Conservation (phyloP, 2,113 vertebrate genomes). For the Cochlearius cochlearius region DNA sequence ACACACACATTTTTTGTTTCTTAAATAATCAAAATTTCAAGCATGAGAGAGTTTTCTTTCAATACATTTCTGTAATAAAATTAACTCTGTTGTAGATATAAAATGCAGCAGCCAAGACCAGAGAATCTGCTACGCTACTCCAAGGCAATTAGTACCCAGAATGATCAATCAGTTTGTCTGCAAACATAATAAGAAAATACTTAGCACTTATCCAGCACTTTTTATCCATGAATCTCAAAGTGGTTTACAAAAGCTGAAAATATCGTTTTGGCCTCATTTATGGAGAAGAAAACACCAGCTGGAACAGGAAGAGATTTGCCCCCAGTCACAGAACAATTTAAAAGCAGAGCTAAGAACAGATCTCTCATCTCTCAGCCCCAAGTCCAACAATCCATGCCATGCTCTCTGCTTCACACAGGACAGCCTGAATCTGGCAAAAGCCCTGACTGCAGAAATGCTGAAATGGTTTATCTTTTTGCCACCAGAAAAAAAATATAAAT, state of each 20-base stretch:
- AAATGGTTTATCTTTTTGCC: neutral
- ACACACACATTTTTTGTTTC: neutral
- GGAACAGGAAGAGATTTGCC: conserved; percentile 39
- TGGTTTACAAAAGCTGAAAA: conserved; percentile 46
- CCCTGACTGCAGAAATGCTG: neutral
- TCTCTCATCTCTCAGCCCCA: neutral
- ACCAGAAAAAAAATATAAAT: neutral
- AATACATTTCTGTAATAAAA: conserved; percentile 52
- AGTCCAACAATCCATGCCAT: neutral
- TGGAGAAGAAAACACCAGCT: conserved; percentile 25
- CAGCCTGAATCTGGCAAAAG: neutral
- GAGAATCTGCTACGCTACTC: conserved; percentile 25
- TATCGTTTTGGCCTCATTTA: conserved; percentile 42
- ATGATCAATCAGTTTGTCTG: conserved; percentile 29
- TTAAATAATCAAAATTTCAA: conserved; percentile 51
- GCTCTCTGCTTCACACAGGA: neutral
- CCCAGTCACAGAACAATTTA: conserved; percentile 24
- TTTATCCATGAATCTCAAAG: conserved; percentile 29
- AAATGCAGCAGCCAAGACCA: conserved; percentile 39
- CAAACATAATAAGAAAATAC: conserved; percentile 59
- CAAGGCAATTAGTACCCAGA: conserved; percentile 40
- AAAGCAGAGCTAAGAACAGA: conserved; percentile 17
- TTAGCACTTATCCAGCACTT: conserved; percentile 38
- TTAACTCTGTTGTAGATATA: conserved; percentile 34
- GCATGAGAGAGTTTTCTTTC: conserved; percentile 27